phyloP scores from a whole-genome alignment of 2,888 invertebrate genomes.

The Hirudinaria manillensis region DNA sequence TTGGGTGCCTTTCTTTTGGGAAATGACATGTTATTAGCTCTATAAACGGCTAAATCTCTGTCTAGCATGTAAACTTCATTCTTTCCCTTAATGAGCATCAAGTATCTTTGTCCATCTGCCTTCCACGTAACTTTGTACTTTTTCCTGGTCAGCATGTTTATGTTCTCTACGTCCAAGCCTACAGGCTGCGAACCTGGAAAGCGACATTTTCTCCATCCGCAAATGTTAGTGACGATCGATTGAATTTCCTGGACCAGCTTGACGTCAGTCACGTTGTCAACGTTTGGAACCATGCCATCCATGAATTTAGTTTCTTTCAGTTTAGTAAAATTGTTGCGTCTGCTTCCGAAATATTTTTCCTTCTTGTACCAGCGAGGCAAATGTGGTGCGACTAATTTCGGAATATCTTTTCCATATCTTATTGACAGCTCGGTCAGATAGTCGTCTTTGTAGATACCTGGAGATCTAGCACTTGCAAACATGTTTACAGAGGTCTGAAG shows the following conservation, averaged over 20 bases:
- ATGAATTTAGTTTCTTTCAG: slow-evolving; percentile 63
- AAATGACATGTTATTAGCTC: slow-evolving; percentile 66
- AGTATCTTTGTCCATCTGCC: slow-evolving; percentile 92
- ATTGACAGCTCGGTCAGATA: slow-evolving; percentile 81
- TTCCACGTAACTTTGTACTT: slow-evolving; percentile 98
- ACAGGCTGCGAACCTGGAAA: slow-evolving; percentile 97
- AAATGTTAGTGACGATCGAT: slow-evolving; percentile 68
- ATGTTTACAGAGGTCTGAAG: slow-evolving; percentile 65
- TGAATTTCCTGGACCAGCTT: slow-evolving; percentile 65
- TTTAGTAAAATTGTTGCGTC: slow-evolving; percentile 59
- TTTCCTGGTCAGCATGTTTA: slow-evolving; percentile 68
- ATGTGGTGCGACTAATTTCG: slow-evolving; percentile 66
- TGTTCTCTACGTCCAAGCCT: slow-evolving; percentile 81
- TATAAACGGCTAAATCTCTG: slow-evolving; percentile 82
- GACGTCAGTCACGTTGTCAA: slow-evolving; percentile 65
- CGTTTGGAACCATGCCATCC: slow-evolving; percentile 73
- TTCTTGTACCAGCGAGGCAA: slow-evolving; percentile 81
- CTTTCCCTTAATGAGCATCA: slow-evolving; percentile 86
- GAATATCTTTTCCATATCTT: slow-evolving; percentile 70
- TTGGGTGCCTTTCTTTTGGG: slow-evolving; percentile 64
- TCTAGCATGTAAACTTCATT: slow-evolving; percentile 87
- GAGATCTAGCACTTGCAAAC: slow-evolving; percentile 63
- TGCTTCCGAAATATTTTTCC: not conserved
- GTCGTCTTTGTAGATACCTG: slow-evolving; percentile 95
- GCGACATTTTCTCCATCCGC: slow-evolving; percentile 71